phyloP scores from a whole-genome alignment of 1,140 invertebrate genomes.

The Luehdorfia chinensis region DNA sequence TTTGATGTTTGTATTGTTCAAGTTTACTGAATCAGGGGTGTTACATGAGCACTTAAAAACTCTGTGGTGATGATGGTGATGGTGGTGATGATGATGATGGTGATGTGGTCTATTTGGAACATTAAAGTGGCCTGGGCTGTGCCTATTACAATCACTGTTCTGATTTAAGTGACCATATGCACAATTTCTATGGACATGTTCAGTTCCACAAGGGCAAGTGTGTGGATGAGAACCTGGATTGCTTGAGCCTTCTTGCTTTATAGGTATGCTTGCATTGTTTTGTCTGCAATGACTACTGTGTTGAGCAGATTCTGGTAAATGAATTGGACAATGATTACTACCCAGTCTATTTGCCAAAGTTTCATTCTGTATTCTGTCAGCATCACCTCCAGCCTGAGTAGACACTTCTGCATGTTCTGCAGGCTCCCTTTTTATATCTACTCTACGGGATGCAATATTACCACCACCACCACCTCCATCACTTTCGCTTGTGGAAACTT shows the following conservation, averaged over 20 bases:
- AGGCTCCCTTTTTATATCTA: conserved; percentile 54
- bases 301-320: conserved; percentile 11
- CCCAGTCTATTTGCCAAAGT: background rate
- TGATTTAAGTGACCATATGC: background rate
- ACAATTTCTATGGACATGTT: background rate
- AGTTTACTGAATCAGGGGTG: conserved; percentile 22
- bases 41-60: conserved; percentile 22
- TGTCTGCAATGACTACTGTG: conserved; percentile 5
- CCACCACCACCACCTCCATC: conserved; percentile 13
- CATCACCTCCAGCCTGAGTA: conserved; percentile 18
- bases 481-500: conserved; percentile 15
- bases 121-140: conserved; percentile 28
- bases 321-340: conserved; percentile 4
- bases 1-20: conserved; percentile 39
- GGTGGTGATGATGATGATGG: conserved; percentile 36
- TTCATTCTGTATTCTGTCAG: conserved; percentile 11
- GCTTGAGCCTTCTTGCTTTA: background rate
- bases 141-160: no score
- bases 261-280: conserved; percentile 10
- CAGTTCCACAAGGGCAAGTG: conserved; percentile 26
- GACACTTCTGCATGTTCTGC: conserved; percentile 23
- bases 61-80: conserved; percentile 30
- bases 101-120: conserved; percentile 35
- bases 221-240: background rate
- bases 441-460: conserved; percentile 21